Evolutionary conservation across 1,140 invertebrate species (phyloP).

Genomic region (Triops longicaudatus): DNA sequence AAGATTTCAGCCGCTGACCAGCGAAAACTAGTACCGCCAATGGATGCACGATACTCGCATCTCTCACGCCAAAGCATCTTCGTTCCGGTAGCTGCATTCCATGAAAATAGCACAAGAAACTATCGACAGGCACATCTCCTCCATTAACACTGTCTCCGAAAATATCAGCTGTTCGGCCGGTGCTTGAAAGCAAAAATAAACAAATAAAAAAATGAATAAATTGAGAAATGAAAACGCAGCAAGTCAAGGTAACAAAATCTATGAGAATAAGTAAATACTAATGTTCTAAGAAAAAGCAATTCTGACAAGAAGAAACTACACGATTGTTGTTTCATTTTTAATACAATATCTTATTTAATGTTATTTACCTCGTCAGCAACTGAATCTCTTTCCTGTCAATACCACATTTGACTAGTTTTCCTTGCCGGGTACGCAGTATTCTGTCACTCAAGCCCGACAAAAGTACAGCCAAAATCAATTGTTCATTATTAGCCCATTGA

Average conservation of each 20-base stretch:
- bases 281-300: no score
- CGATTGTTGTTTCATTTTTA: background rate
- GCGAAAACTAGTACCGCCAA: slow-evolving; percentile 45
- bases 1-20: slow-evolving; percentile 30
- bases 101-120: slow-evolving; percentile 42
- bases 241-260: no score
- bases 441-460: slow-evolving; percentile 44
- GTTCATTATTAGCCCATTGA: slow-evolving; percentile 42
- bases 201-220: background rate
- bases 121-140: slow-evolving; percentile 37
- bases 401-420: slow-evolving; percentile 43
- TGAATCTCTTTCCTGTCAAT: slow-evolving; percentile 37
- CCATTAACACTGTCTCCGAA: slow-evolving; percentile 48
- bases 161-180: slow-evolving; percentile 42
- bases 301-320: no score
- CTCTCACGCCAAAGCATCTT: slow-evolving; percentile 42
- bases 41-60: slow-evolving; percentile 46
- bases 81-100: slow-evolving; percentile 41
- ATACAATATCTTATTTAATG: no score
- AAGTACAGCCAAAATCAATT: slow-evolving; percentile 44
- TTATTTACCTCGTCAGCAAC: slow-evolving; percentile 44
- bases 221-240: no score
- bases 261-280: no score
- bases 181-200: slow-evolving; percentile 35
- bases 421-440: slow-evolving; percentile 40